Conservation (phyloP, 37 sponge, comb jelly and placozoan species). For the Axinella damicornis region DNA sequence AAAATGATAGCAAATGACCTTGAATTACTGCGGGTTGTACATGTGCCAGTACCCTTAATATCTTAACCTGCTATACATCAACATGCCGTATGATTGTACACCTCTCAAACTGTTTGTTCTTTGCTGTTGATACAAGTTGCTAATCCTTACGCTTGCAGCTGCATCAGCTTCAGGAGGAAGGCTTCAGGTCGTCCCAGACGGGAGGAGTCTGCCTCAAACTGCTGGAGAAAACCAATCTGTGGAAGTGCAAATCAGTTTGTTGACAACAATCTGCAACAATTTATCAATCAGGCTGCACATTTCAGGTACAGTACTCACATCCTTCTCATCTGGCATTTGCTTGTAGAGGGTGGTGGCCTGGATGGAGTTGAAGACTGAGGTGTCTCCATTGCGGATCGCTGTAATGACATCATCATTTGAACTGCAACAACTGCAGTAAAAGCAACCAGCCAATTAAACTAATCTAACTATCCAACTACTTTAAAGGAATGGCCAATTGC, state of each 20-base stretch:
- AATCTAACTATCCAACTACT: no score
- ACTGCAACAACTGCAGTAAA: background rate
- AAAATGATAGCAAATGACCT: no score
- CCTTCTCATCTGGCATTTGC: slow-evolving; percentile 33
- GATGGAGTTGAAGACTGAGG: slow-evolving; percentile 3
- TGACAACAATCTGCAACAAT: no score
- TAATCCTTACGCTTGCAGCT: slow-evolving; percentile 9
- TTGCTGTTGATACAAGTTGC: no score
- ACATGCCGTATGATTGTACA: no score
- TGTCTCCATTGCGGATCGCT: slow-evolving; percentile 19
- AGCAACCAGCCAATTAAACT: no score
- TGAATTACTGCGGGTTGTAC: no score
- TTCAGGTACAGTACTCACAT: background rate
- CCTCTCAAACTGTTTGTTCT: no score
- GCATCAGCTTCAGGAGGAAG: slow-evolving; percentile 27
- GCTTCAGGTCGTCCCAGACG: slow-evolving; percentile 43
- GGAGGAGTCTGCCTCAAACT: slow-evolving; percentile 28
- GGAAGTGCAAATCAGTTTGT: no score
- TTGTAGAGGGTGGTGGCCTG: slow-evolving; percentile 44
- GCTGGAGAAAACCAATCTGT: slow-evolving; percentile 13
- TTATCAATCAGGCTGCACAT: background rate
- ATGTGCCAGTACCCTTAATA: no score
- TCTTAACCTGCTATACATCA: no score
- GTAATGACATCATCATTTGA: slow-evolving; percentile 5
- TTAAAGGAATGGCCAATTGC: no score